Evolutionary conservation across 2,888 invertebrate species (phyloP).

Genomic region (Oeneis ivallda): DNA sequence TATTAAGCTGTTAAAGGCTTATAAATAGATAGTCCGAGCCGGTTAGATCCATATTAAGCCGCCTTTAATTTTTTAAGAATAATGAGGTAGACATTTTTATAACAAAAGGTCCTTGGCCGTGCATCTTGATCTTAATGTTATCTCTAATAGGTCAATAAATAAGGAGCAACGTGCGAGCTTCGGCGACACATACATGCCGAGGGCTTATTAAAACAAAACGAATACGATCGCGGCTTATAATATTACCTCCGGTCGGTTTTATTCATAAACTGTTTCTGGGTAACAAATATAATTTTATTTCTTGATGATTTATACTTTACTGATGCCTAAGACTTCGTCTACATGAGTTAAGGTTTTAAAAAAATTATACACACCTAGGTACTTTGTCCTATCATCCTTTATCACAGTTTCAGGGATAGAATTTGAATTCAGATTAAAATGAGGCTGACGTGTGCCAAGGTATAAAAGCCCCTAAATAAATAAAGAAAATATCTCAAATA

Average conservation of each 20-base stretch:
- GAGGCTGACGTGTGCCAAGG: too few relatives aligned
- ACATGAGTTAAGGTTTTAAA: too few relatives aligned
- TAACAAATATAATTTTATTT: slow-evolving; percentile 34
- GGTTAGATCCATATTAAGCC: slow-evolving; percentile 58
- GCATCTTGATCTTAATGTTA: slow-evolving; percentile 82
- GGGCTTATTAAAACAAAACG: slow-evolving; percentile 76
- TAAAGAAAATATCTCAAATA: too few relatives aligned
- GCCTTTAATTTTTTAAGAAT: slow-evolving; percentile 74
- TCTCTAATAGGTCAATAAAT: slow-evolving; percentile 83
- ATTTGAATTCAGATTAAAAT: too few relatives aligned
- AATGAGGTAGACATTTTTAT: slow-evolving; percentile 81
- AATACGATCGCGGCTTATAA: slow-evolving; percentile 66
- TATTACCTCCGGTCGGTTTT: slow-evolving; percentile 57
- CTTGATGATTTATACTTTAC: slow-evolving; percentile 12
- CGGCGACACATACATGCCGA: slow-evolving; percentile 75
- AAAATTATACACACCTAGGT: too few relatives aligned
- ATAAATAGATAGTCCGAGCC: slow-evolving; percentile 14
- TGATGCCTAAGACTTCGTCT: too few relatives aligned
- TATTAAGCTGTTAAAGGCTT: slow-evolving; percentile 24
- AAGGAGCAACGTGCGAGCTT: slow-evolving; percentile 79
- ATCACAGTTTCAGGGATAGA: too few relatives aligned
- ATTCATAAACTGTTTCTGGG: slow-evolving; percentile 40
- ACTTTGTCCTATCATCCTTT: too few relatives aligned
- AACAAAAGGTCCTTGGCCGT: slow-evolving; percentile 82
- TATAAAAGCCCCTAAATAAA: too few relatives aligned